A percentile compares a stretch with the other conserved stretches of the same genome.
Conservation (phyloP, 2,113 vertebrate genomes). For the Dromiciops gliroides region DNA sequence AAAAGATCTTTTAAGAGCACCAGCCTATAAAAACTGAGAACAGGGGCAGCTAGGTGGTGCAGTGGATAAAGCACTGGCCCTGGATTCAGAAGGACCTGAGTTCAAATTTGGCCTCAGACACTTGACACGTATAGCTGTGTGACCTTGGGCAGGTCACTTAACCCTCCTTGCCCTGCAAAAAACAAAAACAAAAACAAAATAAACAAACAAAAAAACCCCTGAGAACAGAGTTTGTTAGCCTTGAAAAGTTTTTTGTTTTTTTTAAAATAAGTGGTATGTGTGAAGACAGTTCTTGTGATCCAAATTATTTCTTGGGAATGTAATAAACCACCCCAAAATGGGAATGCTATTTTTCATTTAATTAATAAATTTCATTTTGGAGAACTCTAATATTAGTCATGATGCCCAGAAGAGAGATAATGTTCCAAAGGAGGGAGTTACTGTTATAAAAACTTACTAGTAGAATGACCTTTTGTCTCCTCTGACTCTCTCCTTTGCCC, state of each 20-base stretch:
- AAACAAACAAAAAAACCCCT: too few species aligned
- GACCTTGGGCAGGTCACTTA: too few species aligned
- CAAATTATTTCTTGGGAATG: neutral
- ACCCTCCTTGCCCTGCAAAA: too few species aligned
- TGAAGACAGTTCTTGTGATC: neutral
- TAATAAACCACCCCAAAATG: constrained; percentile 34
- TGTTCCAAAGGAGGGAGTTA: constrained; percentile 7
- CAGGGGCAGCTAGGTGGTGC: too few species aligned
- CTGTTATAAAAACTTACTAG: neutral
- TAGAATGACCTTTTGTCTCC: neutral
- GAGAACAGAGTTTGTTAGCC: too few species aligned
- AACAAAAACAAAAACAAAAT: too few species aligned
- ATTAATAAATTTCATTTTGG: constrained; percentile 43
- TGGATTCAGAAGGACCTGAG: too few species aligned
- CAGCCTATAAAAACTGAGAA: constrained; percentile 26
- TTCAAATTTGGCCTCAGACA: too few species aligned
- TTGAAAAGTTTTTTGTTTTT: neutral
- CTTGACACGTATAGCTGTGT: too few species aligned
- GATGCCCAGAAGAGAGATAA: constrained; percentile 38
- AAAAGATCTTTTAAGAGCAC: constrained; percentile 10
- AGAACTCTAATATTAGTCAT: constrained; percentile 23
- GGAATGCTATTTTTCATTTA: constrained; percentile 32
- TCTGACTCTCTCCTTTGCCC: neutral
- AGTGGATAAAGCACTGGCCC: too few species aligned
- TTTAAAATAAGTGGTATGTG: neutral